phyloP scores from a whole-genome alignment of 2,113 vertebrate genomes.

The Cynoglossus semilaevis region DNA sequence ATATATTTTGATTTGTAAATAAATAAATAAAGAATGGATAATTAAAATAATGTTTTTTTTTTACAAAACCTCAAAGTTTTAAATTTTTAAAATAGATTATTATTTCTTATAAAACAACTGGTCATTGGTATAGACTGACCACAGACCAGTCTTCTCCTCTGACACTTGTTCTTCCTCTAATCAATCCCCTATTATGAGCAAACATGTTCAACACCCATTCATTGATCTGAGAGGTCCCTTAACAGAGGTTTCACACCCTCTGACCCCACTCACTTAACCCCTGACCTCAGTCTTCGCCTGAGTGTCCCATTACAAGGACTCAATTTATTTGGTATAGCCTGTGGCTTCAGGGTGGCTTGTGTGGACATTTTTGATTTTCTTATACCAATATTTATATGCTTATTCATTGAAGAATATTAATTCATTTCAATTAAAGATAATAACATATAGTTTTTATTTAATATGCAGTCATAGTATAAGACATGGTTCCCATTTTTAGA shows the following conservation, averaged over 20 bases:
- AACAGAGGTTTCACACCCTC: slow-evolving; percentile 59
- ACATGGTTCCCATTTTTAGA: no score
- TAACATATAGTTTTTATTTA: no score
- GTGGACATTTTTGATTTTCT: no score
- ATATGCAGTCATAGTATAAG: no score
- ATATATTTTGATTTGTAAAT: no score
- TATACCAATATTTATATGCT: not conserved
- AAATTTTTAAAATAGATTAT: no score
- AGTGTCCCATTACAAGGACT: slow-evolving; percentile 18
- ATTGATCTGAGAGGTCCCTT: slow-evolving; percentile 57
- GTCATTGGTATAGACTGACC: not conserved
- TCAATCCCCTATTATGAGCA: slow-evolving; percentile 39
- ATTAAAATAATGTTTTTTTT: no score
- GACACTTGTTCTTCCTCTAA: slow-evolving; percentile 43
- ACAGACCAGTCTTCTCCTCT: slow-evolving; percentile 13
- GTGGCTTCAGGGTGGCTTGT: not conserved
- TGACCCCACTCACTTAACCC: slow-evolving; percentile 80
- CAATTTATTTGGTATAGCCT: slow-evolving; percentile 19
- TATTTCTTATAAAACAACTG: no score
- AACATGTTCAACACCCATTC: slow-evolving; percentile 59
- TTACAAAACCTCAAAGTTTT: no score
- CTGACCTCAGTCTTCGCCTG: slow-evolving; percentile 68
- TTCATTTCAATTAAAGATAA: no score
- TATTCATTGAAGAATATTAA: not conserved
- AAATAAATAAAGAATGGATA: no score